phyloP scores from a whole-genome alignment of 2,888 invertebrate species.

The Resseliella maxima region DNA sequence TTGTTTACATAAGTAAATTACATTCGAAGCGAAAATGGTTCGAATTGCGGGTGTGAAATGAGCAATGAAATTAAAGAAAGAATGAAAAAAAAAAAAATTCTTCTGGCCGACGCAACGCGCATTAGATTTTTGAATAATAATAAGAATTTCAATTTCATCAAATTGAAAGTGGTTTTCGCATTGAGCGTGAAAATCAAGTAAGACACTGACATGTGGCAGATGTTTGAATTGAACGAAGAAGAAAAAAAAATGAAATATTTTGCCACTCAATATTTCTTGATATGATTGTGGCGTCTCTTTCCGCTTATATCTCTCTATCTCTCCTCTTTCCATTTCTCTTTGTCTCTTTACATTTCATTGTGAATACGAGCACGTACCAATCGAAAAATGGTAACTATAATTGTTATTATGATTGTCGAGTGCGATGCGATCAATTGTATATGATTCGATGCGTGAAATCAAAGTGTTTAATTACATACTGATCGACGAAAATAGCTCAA shows the following conservation, averaged over 20 bases:
- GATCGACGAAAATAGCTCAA: conserved; percentile 23
- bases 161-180: not conserved
- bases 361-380: conserved; percentile 4
- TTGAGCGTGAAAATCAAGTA: not conserved
- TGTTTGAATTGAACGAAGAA: not conserved
- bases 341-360: no score
- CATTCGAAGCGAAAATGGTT: not conserved
- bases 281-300: not conserved
- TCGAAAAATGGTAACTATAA: not conserved
- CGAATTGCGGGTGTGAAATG: conserved; percentile 3
- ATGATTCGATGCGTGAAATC: not conserved
- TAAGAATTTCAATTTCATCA: not conserved
- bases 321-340: not conserved
- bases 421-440: not conserved
- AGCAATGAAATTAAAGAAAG: no score
- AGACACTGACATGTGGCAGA: not conserved
- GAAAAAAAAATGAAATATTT: not conserved
- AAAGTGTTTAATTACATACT: conserved; percentile 30
- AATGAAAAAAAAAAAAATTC: no score
- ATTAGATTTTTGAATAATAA: not conserved
- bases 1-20: not conserved
- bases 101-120: no score
- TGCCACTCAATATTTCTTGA: not conserved
- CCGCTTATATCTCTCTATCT: no score
- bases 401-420: not conserved